phyloP scores from a whole-genome alignment of 2,888 invertebrate species.

The Athetis lepigone region DNA sequence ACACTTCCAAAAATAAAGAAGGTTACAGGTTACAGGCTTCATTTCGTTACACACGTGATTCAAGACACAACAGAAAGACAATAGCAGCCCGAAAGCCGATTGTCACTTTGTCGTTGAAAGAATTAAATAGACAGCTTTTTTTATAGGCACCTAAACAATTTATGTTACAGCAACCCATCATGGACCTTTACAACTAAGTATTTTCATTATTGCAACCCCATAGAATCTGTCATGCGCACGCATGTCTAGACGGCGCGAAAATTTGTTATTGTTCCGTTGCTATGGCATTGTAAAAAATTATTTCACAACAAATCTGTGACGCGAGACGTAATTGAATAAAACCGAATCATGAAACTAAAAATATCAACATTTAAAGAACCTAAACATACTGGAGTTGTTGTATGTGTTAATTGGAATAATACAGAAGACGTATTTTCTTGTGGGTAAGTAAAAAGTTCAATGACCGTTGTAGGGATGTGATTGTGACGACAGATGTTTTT shows the following conservation, averaged over 20 bases:
- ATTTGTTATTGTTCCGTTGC: conserved; percentile 45
- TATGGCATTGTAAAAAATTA: conserved; percentile 47
- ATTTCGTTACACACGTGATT: too few species aligned
- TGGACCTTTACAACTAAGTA: too few species aligned
- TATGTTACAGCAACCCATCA: too few species aligned
- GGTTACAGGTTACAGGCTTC: too few species aligned
- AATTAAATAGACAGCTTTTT: too few species aligned
- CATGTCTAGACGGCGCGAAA: conserved; percentile 23
- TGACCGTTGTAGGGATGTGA: conserved; percentile 12
- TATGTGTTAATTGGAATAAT: conserved; percentile 98
- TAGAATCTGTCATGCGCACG: background rate
- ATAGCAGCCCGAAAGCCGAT: too few species aligned
- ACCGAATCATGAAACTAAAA: conserved; percentile 94
- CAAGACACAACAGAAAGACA: too few species aligned
- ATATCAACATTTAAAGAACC: conserved; percentile 94
- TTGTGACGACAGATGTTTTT: background rate
- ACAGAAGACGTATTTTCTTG: conserved; percentile 98
- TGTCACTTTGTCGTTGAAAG: too few species aligned
- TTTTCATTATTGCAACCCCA: conserved; percentile 11
- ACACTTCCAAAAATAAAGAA: too few species aligned
- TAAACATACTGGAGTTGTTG: conserved; percentile 94
- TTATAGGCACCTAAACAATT: too few species aligned
- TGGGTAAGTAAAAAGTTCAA: conserved; percentile 91
- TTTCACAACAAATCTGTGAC: conserved; percentile 27
- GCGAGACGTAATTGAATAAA: conserved; percentile 8